Evolutionary conservation across 2,113 vertebrate genomes (phyloP), one percentile per base, ranked within the genome.

Genomic region (Microcebus lehilahytsara): DNA sequence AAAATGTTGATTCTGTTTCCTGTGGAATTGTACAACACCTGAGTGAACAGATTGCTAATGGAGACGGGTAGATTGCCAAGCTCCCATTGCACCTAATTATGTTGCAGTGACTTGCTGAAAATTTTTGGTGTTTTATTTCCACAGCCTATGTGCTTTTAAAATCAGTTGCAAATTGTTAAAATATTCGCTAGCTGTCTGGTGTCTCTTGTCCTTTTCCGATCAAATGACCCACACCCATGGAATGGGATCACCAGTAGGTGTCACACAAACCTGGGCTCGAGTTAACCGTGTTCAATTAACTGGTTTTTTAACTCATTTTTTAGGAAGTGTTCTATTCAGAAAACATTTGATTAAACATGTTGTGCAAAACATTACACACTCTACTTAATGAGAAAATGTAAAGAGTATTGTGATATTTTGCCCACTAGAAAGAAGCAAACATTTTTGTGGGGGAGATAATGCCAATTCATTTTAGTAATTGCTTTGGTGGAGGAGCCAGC

Each of bases 11-110:
- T 32, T 53, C 23, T 2, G 80, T 96, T 94, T 64, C 80, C 46
- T 51, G 19, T 91, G 94, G 34, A 95, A 30, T 19, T 75, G 78
- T 75, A 37, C 5, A 71, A 78, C 51, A 20, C 85, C 96, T 91
- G 85, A 81, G 8, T 51, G 84, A 97, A 58, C 89, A 88, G 86
- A 89, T 53, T 96, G 95, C 86, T 96, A 67, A 94, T 85, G 80
- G 30, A 91, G 51, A 64, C 9, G 53, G 34, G 69, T 74, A 80
- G 78, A 90, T 85, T 72, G 42, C 78, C 78, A 19, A 2, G n/a
- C 58, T 67, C 94, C 22, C 74, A 60, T 49, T 86, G 53, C 12
- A 37, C 92, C 89, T 90, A 86, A 96, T 89, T 90, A 75, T 4
- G 2, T 56, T 67, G 58, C 11, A 9, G 51, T 32, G 6, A 40